These are phyloP conservation scores for Nycticorax nycticorax DNA, from an alignment of 2,113 vertebrate species.

Conservation along the genomic window DNA sequence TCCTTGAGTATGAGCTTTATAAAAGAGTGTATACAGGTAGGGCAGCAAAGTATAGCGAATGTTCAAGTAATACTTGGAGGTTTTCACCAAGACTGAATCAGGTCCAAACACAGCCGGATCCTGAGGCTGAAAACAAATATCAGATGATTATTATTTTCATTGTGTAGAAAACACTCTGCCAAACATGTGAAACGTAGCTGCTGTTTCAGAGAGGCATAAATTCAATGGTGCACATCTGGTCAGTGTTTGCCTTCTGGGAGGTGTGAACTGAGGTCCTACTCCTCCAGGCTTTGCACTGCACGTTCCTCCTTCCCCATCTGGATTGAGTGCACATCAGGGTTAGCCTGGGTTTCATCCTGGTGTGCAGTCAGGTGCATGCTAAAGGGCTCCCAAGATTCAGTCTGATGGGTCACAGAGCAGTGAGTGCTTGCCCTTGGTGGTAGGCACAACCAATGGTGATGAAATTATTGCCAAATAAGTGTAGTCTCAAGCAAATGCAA, in stretches of 20 bases:
- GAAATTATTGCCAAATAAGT: not conserved
- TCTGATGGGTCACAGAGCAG: not conserved
- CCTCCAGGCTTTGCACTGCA: not conserved
- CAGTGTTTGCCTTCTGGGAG: not conserved
- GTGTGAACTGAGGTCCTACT: not conserved
- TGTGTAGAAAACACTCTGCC: not conserved
- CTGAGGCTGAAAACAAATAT: conserved; percentile 78
- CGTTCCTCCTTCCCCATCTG: no score
- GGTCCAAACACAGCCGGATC: conserved; percentile 83
- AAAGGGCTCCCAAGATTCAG: not conserved
- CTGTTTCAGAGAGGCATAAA: not conserved
- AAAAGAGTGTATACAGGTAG: conserved; percentile 94
- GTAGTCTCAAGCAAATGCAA: not conserved
- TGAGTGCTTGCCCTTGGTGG: not conserved
- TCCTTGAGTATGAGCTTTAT: conserved; percentile 85
- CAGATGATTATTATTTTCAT: not conserved
- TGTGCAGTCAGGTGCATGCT: accelerated
- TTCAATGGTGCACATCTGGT: not conserved
- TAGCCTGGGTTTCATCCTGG: not conserved
- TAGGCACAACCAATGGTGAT: accelerated
- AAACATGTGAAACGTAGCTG: accelerated
- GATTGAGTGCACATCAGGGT: no score
- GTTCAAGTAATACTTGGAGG: conserved; percentile 85
- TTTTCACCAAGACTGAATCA: conserved; percentile 78
- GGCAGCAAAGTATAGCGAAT: conserved; percentile 93